Base-by-base conservation (phyloP, 2,888 invertebrate species). In the Tortrix viridana region DNA sequence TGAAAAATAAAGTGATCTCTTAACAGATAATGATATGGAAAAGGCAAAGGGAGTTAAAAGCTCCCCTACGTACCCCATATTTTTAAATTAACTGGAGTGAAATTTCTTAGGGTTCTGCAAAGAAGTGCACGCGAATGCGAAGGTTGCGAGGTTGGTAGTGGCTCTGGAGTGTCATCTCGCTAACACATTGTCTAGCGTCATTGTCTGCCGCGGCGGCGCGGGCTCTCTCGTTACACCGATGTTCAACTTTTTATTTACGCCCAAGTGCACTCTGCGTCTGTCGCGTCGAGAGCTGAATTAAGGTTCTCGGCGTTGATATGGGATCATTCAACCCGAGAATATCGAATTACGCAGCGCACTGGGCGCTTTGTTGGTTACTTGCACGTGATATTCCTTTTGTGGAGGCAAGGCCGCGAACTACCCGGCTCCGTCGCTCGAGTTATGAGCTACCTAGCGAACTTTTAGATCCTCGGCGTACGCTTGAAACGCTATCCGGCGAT, bases 241-340 rank as follows among this genome's bases (percentile, higher is more conserved):
- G 89, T 79, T 89, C 88, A 89, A 87, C 88, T 89, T 90, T 90
- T 90, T 92, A 90, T 90, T 92, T 89, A 90, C 89, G 87, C 89
- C 83, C 85, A 88, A 91, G 90, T 89, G 89, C 91, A 89, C 90
- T 90, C 84, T 76, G 84, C 81, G 81, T 84, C 84, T 82, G 86
- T 88, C 83, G 78, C 81, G 84, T 84, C 79, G 83, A 88, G 89
- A 84, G 87, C 85, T 83, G 89, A 89, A 91, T 90, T 89, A 91
- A 89, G 88, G 88, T 84, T 85, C 89, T 89, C 85, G 72, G 78
- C 81, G 84, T 82, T 88, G 89, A 90, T 91, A 91, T 91, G 91
- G 91, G 91, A 89, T 87, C 89, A 92, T 92, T 92, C 91, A 92
- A 89, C 91, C 84, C 83, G 78, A 80, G 84, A 81, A 87, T 89